These are phyloP conservation scores for Oceanodroma tethys DNA, from an alignment of 2,113 vertebrate genomes.

Conservation along the genomic window DNA sequence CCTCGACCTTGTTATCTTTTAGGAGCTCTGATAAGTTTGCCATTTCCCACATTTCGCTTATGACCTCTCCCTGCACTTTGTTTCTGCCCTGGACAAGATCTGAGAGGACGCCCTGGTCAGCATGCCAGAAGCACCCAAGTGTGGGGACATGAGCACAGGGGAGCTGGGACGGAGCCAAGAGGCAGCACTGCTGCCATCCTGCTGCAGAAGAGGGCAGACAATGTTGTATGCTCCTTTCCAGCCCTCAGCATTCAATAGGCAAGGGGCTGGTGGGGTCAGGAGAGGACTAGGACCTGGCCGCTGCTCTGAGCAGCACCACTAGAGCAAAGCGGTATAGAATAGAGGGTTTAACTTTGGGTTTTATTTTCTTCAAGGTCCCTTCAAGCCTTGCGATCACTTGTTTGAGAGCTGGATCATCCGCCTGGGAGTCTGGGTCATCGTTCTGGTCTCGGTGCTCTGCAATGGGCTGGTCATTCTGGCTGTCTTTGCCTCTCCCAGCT, in stretches of 20 bases:
- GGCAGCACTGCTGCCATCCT: neutral
- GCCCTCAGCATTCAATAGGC: neutral
- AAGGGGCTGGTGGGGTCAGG: neutral
- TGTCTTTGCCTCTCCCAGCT: conserved; percentile 79
- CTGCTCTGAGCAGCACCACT: neutral
- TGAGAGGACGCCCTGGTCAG: neutral
- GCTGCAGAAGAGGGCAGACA: neutral
- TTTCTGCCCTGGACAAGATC: neutral
- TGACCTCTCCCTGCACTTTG: neutral
- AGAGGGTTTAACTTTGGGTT: neutral
- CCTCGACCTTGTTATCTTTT: neutral
- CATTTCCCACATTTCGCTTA: neutral
- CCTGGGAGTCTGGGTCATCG: conserved; percentile 87
- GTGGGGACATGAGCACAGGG: neutral
- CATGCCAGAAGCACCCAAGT: neutral
- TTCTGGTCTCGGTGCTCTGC: conserved; percentile 82
- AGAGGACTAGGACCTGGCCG: neutral
- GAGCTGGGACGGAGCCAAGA: neutral
- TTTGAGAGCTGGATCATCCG: conserved; percentile 93
- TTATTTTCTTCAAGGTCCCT: conserved; percentile 81
- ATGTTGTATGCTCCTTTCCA: neutral
- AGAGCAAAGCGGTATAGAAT: neutral
- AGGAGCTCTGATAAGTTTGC: neutral
- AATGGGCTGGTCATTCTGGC: conserved; percentile 86
- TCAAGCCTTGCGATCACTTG: conserved; percentile 92